A percentile compares a stretch with the other conserved stretches of the same genome.
These are phyloP conservation scores for Arctia plantaginis DNA, from an alignment of 2,888 invertebrate species.

Conservation along the genomic window DNA sequence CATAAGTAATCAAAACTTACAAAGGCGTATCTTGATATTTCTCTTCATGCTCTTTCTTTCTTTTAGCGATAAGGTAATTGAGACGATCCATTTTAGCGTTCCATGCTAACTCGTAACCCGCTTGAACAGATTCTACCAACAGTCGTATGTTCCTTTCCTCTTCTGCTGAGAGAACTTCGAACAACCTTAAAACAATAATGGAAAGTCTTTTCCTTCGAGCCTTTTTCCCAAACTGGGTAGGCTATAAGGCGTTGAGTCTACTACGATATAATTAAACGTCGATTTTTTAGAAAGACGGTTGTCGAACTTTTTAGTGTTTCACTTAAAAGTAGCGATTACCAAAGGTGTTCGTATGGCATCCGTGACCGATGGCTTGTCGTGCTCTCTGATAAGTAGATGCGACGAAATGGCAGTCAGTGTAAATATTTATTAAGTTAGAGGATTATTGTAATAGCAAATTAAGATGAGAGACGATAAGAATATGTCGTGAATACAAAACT, in stretches of 20 bases:
- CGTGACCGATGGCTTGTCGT: too few species aligned
- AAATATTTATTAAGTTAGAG: neutral
- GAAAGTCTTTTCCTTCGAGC: too few species aligned
- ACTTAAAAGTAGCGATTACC: too few species aligned
- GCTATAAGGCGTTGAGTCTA: too few species aligned
- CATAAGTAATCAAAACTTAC: conserved; percentile 54
- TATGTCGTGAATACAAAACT: too few species aligned
- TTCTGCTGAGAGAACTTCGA: conserved; percentile 78
- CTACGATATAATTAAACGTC: too few species aligned
- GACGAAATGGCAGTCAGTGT: neutral
- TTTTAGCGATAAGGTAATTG: conserved; percentile 76
- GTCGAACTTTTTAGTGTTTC: too few species aligned
- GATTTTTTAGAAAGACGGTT: too few species aligned
- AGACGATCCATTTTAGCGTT: conserved; percentile 81
- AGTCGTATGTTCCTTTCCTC: conserved; percentile 83
- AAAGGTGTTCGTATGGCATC: too few species aligned
- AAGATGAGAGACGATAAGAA: neutral
- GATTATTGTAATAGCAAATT: neutral
- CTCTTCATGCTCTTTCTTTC: conserved; percentile 84
- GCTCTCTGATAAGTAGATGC: neutral
- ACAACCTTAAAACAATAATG: conserved; percentile 63
- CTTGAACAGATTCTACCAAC: conserved; percentile 84
- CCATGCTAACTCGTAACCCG: conserved; percentile 78
- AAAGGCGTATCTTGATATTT: conserved; percentile 76
- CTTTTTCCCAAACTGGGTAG: too few species aligned